Evolutionary conservation across 92 coral and sea anemone species (phyloP).

Genomic region (Pocillopora grandis): DNA sequence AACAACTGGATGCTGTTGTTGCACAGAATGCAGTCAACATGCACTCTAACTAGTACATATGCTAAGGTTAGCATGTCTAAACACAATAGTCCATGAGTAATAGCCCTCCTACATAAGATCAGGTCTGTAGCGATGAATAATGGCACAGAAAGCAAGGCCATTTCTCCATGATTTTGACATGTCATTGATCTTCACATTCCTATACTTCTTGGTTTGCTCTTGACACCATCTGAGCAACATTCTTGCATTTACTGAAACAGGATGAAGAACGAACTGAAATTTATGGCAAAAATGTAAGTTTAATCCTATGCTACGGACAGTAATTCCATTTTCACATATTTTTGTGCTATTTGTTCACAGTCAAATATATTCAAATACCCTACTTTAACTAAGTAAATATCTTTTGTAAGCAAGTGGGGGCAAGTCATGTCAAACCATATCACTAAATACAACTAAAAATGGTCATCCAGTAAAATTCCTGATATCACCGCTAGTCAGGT

Average conservation of each 20-base stretch:
- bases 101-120: constrained; percentile 79
- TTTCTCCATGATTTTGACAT: constrained; percentile 94
- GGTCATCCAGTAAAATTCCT: no score
- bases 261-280: neutral
- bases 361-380: no score
- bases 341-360: no score
- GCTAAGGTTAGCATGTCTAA: neutral
- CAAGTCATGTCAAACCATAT: no score
- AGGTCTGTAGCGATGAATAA: constrained; percentile 92
- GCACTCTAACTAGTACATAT: neutral
- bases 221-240: constrained; percentile 92
- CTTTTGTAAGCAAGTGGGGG: no score
- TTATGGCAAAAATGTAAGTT: neutral
- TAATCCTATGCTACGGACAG: neutral
- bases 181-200: constrained; percentile 74
- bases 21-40: no score
- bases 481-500: no score
- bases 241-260: constrained; percentile 73
- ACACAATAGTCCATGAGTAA: neutral
- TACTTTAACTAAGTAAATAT: no score
- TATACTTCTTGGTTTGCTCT: constrained; percentile 88
- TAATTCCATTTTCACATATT: no score
- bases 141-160: constrained; percentile 97
- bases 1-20: no score
- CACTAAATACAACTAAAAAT: no score